Conservation (phyloP, 2,113 vertebrate species). For the Bolborhynchus lineola region DNA sequence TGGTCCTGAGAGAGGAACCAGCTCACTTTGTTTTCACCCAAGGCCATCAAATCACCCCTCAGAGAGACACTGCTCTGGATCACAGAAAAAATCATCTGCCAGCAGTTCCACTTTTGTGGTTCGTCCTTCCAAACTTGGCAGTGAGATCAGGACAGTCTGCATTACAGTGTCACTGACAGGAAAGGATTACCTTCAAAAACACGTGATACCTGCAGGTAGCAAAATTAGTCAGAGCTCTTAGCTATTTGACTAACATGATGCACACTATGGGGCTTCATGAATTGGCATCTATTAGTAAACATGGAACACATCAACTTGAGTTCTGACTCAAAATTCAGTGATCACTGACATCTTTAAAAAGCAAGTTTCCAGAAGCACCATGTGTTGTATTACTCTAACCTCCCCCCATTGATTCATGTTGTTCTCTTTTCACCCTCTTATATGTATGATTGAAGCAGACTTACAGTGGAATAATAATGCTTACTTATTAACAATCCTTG, state of each 20-base stretch:
- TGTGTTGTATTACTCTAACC: background rate
- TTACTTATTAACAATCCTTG: background rate
- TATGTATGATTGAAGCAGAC: background rate
- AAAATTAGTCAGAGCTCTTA: background rate
- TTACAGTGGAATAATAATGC: background rate
- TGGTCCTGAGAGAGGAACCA: background rate
- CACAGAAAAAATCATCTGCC: background rate
- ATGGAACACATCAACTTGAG: background rate
- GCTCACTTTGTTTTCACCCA: background rate
- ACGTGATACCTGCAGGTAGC: background rate
- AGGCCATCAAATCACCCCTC: background rate
- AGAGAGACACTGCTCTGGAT: background rate
- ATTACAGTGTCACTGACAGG: background rate
- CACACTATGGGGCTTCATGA: background rate
- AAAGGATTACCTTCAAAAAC: background rate
- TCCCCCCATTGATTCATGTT: background rate
- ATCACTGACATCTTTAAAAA: background rate
- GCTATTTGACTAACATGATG: background rate
- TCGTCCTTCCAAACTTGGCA: background rate
- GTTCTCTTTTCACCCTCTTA: background rate
- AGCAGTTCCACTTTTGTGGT: background rate
- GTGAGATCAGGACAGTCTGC: background rate
- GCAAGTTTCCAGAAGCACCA: background rate
- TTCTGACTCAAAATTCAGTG: background rate
- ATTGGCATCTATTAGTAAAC: background rate